Evolutionary conservation across 2,113 vertebrate species (phyloP), one percentile per base, ranked within the genome.

Genomic region (Eidolon helvum): DNA sequence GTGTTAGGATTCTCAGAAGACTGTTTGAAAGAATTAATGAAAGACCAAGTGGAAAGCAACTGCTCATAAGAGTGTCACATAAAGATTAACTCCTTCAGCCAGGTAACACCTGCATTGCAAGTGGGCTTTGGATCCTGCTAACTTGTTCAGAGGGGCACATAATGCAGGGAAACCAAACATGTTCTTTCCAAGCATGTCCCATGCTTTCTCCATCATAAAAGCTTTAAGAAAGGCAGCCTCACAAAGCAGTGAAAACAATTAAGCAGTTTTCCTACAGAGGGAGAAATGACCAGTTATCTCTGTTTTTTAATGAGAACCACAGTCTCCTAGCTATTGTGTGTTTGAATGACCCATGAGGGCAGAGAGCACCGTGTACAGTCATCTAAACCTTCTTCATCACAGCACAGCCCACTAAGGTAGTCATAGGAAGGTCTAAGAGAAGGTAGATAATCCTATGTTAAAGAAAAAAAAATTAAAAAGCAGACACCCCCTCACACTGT

Each of bases 401-500:
- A 38, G n/a, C 40, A n/a, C 45, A 87, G 24, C 43, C 69, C 74
- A 48, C 22, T 9, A 14, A 72, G 10, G 65, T 69, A 10, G 19
- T n/a, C 15, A 2, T 21, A 10, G 18, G 19, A 40, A 33, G 80
- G 38, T 43, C 50, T 35, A 75, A 28, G 8, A 69, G 40, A 93
- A 95, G 63, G 57, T 82, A 57, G 50, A 48, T 65, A 74, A 68
- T 87, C 71, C 68, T 57, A 19, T 93, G n/a, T 84, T 53, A 50
- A 84, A 92, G 72, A 89, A 88, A 92, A 88, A 92, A 91, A 96
- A 91, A 90, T 16, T 48, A 65, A 74, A 79, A 96, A 91, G 21
- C 68, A 95, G 89, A 94, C 71, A 94, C 72, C 82, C 61, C 66
- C 61, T 92, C 69, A 82, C 78, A 88, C n/a, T 96, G 89, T 96